Conservation (phyloP, 2,888 invertebrate genomes). For the Panorpa germanica region DNA sequence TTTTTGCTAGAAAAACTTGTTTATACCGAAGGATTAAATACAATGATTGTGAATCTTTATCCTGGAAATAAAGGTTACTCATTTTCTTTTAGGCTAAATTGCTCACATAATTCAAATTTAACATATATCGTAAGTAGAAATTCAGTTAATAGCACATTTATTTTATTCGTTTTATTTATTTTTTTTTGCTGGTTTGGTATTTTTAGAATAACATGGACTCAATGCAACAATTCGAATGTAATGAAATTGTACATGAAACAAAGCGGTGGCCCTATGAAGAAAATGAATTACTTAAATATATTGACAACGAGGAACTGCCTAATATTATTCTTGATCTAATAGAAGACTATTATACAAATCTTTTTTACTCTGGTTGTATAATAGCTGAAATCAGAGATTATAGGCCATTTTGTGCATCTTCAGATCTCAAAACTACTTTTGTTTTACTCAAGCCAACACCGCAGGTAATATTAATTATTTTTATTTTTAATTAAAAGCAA, state of each 20-base stretch:
- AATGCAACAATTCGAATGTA: constrained; percentile 17
- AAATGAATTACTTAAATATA: constrained; percentile 68
- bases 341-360: constrained; percentile 63
- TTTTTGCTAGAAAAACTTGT: constrained; percentile 71
- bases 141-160: not conserved
- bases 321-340: constrained; percentile 69
- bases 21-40: constrained; percentile 69
- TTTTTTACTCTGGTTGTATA: constrained; percentile 83
- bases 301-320: constrained; percentile 82
- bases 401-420: constrained; percentile 58
- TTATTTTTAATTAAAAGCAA: too few species aligned
- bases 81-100: constrained; percentile 20
- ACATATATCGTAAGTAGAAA: constrained; percentile 23
- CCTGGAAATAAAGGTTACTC: constrained; percentile 87
- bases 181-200: not conserved
- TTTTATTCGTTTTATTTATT: constrained; percentile 1
- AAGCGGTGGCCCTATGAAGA: constrained; percentile 77
- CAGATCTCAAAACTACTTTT: constrained; percentile 68
- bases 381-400: constrained; percentile 83
- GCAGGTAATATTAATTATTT: constrained; percentile 36
- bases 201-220: constrained; percentile 19
- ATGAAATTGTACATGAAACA: constrained; percentile 55
- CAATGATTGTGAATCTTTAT: constrained; percentile 77
- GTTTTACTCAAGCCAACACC: constrained; percentile 74
- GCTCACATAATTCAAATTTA: constrained; percentile 25